Percentiles rank a stretch among this genome's conserved stretches.
Conservation (phyloP, 2,888 invertebrate genomes). For the Oithona nana region DNA sequence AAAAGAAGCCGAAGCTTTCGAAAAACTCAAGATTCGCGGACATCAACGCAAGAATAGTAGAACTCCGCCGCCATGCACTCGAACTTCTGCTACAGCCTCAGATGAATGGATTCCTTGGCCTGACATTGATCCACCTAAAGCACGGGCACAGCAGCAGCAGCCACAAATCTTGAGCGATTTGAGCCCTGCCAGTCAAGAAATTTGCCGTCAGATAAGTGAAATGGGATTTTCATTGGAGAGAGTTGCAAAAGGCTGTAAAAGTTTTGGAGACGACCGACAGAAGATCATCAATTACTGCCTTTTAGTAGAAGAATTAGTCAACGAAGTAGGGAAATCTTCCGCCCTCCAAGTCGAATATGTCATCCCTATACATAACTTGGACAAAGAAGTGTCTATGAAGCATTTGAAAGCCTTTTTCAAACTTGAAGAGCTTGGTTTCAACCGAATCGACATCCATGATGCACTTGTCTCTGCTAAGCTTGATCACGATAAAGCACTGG, state of each 20-base stretch:
- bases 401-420: background rate
- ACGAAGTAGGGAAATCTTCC: background rate
- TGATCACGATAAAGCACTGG: background rate
- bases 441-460: background rate
- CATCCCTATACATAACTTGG: background rate
- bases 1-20: background rate
- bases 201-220: slow-evolving; percentile 1
- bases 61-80: background rate
- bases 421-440: slow-evolving; percentile 4
- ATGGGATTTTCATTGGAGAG: slow-evolving; percentile 2
- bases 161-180: background rate
- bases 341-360: background rate
- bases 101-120: slow-evolving; percentile 14
- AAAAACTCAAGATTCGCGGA: background rate
- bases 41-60: background rate
- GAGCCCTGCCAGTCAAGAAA: background rate
- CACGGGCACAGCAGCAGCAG: background rate
- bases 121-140: background rate
- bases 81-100: background rate
- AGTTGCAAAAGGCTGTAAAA: background rate
- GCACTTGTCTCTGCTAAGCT: background rate
- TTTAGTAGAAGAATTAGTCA: background rate
- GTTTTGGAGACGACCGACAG: background rate
- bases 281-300: slow-evolving; percentile 13
- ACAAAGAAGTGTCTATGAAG: background rate